Evolutionary conservation across 2,797 vertebrate genomes (phyloP).

Genomic region (Gobionotothen gibberifrons): DNA sequence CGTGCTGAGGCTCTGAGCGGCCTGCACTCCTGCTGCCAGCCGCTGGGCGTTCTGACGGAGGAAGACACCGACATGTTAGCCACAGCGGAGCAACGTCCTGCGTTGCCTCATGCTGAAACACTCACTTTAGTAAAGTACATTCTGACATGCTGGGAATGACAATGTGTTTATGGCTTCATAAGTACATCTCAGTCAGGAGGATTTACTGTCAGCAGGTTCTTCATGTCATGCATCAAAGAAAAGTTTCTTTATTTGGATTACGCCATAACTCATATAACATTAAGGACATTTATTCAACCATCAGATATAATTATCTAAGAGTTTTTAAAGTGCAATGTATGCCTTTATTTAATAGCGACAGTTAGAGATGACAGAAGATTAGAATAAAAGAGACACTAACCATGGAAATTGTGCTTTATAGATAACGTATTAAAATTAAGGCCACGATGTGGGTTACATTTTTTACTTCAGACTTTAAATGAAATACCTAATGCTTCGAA

Average conservation of each 20-base stretch:
- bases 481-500: not conserved
- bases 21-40: constrained; percentile 90
- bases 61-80: constrained; percentile 55
- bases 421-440: not conserved
- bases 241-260: constrained; percentile 23
- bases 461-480: not conserved
- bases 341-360: not conserved
- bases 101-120: constrained; percentile 1
- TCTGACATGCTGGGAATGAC: constrained; percentile 73
- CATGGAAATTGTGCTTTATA: not conserved
- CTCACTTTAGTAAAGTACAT: constrained; percentile 7
- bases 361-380: not conserved
- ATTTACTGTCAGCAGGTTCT: constrained; percentile 60
- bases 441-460: not conserved
- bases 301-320: not conserved
- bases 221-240: constrained; percentile 69
- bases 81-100: constrained; percentile 3
- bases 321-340: not conserved
- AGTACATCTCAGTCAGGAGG: constrained; percentile 64
- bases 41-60: constrained; percentile 90
- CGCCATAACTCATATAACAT: constrained; percentile 65
- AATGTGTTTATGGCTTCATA: constrained; percentile 56
- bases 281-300: constrained; percentile 66
- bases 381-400: not conserved
- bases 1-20: constrained; percentile 93